Percentiles rank a stretch among this genome's conserved stretches.
These are phyloP conservation scores for Lamellibrachia luymesi DNA, from an alignment of 1,140 invertebrate species.

Conservation along the genomic window DNA sequence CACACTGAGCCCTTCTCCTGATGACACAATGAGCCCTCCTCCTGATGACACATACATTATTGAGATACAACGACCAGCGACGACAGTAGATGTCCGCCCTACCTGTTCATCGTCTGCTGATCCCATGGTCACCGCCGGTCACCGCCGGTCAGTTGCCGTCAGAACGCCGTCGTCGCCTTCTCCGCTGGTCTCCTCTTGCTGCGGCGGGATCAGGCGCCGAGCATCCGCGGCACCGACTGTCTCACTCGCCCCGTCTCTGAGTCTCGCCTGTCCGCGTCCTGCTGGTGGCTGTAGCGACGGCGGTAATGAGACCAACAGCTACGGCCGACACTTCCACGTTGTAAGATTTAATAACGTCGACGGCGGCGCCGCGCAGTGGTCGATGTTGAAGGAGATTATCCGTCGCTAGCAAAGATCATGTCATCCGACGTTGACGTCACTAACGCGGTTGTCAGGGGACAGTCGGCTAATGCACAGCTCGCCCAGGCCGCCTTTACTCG, in stretches of 20 bases:
- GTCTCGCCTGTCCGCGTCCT: neutral
- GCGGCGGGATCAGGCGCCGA: neutral
- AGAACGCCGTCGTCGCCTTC: neutral
- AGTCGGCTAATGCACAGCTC: neutral
- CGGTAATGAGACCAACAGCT: neutral
- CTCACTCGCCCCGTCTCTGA: neutral
- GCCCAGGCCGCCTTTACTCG: neutral
- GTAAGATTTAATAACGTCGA: neutral
- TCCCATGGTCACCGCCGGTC: neutral
- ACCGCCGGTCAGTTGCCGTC: neutral
- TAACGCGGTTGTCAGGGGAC: neutral
- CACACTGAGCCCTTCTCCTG: no score
- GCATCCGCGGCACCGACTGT: neutral
- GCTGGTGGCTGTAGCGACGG: neutral
- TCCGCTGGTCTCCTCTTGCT: neutral
- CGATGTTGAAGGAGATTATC: neutral
- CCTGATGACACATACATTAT: no score
- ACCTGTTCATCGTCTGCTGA: neutral
- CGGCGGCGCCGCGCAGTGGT: neutral
- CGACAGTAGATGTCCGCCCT: neutral
- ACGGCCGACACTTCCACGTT: neutral
- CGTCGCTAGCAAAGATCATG: neutral
- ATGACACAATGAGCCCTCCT: no score
- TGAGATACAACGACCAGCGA: no score
- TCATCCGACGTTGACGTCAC: conserved; percentile 3